Evolutionary conservation across 2,797 vertebrate species (phyloP), one percentile per base, ranked within the genome.

Genomic region (Monodelphis domestica): DNA sequence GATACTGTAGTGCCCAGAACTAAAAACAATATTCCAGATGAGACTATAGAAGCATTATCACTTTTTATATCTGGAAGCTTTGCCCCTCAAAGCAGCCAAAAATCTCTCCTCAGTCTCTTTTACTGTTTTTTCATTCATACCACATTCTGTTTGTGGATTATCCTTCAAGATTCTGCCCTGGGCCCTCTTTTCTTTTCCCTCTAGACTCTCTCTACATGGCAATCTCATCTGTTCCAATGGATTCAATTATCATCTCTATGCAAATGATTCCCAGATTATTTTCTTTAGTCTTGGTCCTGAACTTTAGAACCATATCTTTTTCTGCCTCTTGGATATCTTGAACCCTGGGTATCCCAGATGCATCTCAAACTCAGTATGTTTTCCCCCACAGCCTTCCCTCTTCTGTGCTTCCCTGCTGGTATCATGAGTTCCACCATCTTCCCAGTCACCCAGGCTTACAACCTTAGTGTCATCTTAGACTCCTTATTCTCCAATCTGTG

Each of bases 341-440:
- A 63, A n/a, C n/a, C 63, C 33, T 14, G 12, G 33, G 30, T n/a
- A n/a, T 63, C 26, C 55, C 26, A 56, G 24, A 28, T 2, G 6
- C 7, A 5, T n/a, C 33, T 63, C 12, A 63, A 33, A 63, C 59
- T 63, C 59, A 63, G 2, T 33, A 33, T n/a, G 59, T n/a, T 59
- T 59, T 4, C 12, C 24, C 57, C 4, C 57, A 33, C 30, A 14
- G 2, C 0, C 11, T 33, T 4, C 30, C 30, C 2, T 0, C 29
- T 33, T 59, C 30, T 33, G 30, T 59, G 59, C 30, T 33, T 59
- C 56, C 11, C 10, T 59, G 29, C 33, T 33, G 14, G 12, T 33
- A 14, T 63, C 59, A 63, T 15, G 59, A 33, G 12, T 12, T 4
- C 30, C 12, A 59, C 9, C 21, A 33, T 63, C 57, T 63, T 63